phyloP scores from a whole-genome alignment of 2,888 invertebrate genomes.

The Cheilosia grossa region DNA sequence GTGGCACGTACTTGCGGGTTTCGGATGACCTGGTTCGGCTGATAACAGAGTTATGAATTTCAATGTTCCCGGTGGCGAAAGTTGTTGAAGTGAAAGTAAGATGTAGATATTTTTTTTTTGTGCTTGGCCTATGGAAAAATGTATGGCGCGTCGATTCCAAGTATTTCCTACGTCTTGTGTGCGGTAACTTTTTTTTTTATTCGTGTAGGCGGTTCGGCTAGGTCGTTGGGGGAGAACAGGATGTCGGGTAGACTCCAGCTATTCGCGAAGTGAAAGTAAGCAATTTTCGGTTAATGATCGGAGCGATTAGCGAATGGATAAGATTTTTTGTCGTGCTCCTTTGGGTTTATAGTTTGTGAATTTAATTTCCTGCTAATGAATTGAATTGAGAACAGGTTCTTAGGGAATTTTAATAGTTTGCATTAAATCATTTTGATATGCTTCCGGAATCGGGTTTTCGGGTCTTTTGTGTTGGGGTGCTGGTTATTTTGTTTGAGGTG shows the following conservation, averaged over 20 bases:
- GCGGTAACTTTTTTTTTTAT: conserved; percentile 33
- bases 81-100: conserved; percentile 72
- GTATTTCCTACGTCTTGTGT: conserved; percentile 43
- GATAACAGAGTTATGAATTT: conserved; percentile 72
- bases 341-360: conserved; percentile 38
- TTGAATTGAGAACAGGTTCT: conserved; percentile 48
- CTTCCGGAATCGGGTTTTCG: conserved; percentile 59
- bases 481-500: neutral
- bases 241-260: conserved; percentile 31
- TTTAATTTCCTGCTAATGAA: conserved; percentile 70
- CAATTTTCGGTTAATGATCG: conserved; percentile 67
- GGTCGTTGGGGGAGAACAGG: conserved; percentile 12
- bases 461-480: conserved; percentile 8
- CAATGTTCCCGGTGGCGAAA: conserved; percentile 70
- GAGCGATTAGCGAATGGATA: conserved; percentile 54
- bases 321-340: conserved; percentile 47
- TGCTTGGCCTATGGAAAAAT: neutral
- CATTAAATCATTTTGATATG: conserved; percentile 59
- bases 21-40: conserved; percentile 67
- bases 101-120: neutral
- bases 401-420: conserved; percentile 50
- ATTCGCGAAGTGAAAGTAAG: conserved; percentile 46
- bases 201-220: conserved; percentile 14
- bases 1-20: conserved; percentile 32
- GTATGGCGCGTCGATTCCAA: conserved; percentile 4